Base-by-base conservation (phyloP, 2,888 invertebrate genomes). In the Pheosia tremula region DNA sequence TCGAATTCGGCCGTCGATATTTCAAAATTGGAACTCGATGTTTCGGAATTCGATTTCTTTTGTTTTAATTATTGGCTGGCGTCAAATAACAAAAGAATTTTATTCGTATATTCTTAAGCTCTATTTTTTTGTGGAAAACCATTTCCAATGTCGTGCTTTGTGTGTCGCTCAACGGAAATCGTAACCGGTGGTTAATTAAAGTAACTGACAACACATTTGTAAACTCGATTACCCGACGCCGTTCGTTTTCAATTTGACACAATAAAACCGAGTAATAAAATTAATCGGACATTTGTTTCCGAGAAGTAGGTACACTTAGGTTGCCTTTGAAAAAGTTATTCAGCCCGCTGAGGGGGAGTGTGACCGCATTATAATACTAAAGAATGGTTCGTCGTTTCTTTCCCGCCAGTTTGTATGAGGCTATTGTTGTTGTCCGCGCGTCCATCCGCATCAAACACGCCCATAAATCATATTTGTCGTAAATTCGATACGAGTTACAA, bases 391-490 rank as follows among this genome's bases (percentile, higher is more conserved):
- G 82, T 66, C 81, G 83, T 79, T 85, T 81, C 85, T 84, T 84
- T 83, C 82, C 78, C 76, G 76, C 74, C 85, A 80, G 81, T 77
- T 79, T 88, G 87, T 88, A 84, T 83, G 87, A 82, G 82, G 78
- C 88, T 83, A 91, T 92, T 92, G 92, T 92, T 92, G 92, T 91
- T 85, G 87, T 85, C 82, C 85, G 87, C 81, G 82, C 85, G 91
- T 91, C 91, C 89, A 87, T 90, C 90, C 89, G 88, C 91, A 91
- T 93, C 91, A 89, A 89, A 90, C 84, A 86, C 83, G 89, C 76
- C 79, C 87, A 83, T 93, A 93, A 93, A 93, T 93, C 93, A 93
- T 92, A 91, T 89, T 86, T 84, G 88, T 89, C 90, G 87, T 93
- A 93, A 92, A 91, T 93, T 90, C 90, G 87, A 89, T 88, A 82